Evolutionary conservation across 2,113 vertebrate genomes (phyloP).

Genomic region (Formicarius rufipectus): DNA sequence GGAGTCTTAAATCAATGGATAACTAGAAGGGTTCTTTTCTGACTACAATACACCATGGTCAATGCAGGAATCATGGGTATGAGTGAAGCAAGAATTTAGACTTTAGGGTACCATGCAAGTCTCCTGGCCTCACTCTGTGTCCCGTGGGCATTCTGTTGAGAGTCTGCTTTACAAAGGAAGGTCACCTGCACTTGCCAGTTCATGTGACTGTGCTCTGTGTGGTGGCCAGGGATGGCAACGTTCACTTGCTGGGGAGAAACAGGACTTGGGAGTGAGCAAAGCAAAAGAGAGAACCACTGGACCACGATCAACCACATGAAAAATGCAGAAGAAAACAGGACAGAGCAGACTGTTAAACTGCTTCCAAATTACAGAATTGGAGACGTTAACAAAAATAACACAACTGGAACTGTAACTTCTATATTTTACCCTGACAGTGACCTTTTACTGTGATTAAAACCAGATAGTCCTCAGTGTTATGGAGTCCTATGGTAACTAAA

Average conservation of each 20-base stretch:
- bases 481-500: background rate
- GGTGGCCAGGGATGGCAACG: background rate
- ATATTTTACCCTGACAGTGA: background rate
- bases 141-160: background rate
- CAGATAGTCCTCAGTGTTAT: background rate
- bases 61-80: background rate
- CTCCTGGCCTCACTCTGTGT: background rate
- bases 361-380: background rate
- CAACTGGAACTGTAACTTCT: background rate
- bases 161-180: background rate
- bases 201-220: background rate
- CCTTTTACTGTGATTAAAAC: background rate
- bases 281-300: background rate
- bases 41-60: background rate
- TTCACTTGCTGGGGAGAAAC: background rate
- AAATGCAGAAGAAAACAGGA: slow-evolving; percentile 20
- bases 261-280: background rate
- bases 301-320: background rate
- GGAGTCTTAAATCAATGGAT: background rate
- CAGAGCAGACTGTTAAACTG: background rate
- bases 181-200: background rate
- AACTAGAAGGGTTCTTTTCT: background rate
- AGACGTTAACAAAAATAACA: background rate
- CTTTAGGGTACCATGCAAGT: background rate
- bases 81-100: background rate